A percentile compares a stretch with the other conserved stretches of the same genome.
These are phyloP conservation scores for Holothuria scabra DNA, from an alignment of 53 echinoderm and acorn worm genomes.

Conservation along the genomic window DNA sequence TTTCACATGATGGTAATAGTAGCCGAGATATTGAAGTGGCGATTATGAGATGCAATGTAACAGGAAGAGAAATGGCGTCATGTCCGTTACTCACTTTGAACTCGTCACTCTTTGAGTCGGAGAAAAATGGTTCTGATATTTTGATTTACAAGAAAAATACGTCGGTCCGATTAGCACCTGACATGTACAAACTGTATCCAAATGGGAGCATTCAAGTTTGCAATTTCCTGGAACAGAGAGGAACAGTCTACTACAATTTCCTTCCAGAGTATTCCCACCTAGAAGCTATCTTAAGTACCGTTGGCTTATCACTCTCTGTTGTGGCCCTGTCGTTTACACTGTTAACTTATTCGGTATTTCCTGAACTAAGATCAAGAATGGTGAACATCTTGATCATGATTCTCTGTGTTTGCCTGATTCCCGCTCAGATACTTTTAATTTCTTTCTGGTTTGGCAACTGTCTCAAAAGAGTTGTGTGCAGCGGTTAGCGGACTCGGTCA, in stretches of 20 bases:
- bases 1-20: background rate
- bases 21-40: no score
- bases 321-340: background rate
- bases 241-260: background rate
- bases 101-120: slow-evolving; percentile 10
- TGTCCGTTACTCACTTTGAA: slow-evolving; percentile 32
- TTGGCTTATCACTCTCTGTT: slow-evolving; percentile 12
- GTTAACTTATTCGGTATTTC: slow-evolving; percentile 9
- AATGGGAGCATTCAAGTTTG: slow-evolving; percentile 45
- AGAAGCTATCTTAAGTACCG: slow-evolving; percentile 13
- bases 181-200: slow-evolving; percentile 13
- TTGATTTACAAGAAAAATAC: slow-evolving; percentile 9
- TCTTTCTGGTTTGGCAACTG: background rate
- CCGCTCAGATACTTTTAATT: background rate
- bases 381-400: slow-evolving; percentile 10
- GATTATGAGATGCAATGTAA: no score
- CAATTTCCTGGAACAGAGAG: slow-evolving; percentile 2
- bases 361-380: background rate
- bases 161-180: slow-evolving; percentile 6
- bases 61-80: background rate
- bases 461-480: background rate
- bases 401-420: slow-evolving; percentile 1
- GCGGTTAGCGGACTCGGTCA: slow-evolving; percentile 12
- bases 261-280: slow-evolving; percentile 3
- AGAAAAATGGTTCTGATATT: slow-evolving; percentile 4